A percentile compares a stretch with the other conserved stretches of the same genome.
These are phyloP conservation scores for Halyomorpha halys DNA, from an alignment of 1,140 invertebrate species.

Conservation along the genomic window DNA sequence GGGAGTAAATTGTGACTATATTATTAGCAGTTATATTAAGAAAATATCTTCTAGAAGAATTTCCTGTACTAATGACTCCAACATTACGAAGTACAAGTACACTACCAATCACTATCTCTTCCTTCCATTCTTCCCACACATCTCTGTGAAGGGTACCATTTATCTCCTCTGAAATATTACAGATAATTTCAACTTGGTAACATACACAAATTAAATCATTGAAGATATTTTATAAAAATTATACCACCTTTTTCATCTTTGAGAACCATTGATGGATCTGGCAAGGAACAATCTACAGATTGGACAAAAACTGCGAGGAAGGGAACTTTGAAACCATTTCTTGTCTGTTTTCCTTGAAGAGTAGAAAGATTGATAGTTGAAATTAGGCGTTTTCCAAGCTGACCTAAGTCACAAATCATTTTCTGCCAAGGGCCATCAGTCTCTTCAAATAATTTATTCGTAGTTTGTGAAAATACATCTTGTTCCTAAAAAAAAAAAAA, in stretches of 20 bases:
- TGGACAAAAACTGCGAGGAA: slow-evolving; percentile 30
- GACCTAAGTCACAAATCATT: slow-evolving; percentile 25
- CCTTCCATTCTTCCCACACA: slow-evolving; percentile 30
- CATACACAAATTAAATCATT: no score
- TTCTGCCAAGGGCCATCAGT: slow-evolving; percentile 23
- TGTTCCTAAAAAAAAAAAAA: slow-evolving; percentile 13
- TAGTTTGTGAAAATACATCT: slow-evolving; percentile 23
- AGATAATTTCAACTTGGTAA: no score
- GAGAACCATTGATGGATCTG: slow-evolving; percentile 29
- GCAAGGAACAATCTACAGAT: slow-evolving; percentile 26
- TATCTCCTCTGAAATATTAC: slow-evolving; percentile 30
- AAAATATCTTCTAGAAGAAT: slow-evolving; percentile 27
- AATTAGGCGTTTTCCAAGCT: slow-evolving; percentile 12
- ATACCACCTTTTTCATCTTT: slow-evolving; percentile 29
- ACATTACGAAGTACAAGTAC: slow-evolving; percentile 30
- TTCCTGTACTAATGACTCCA: slow-evolving; percentile 28
- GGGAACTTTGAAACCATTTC: slow-evolving; percentile 28
- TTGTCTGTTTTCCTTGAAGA: slow-evolving; percentile 19
- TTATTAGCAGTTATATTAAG: slow-evolving; percentile 31
- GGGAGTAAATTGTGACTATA: slow-evolving; percentile 27
- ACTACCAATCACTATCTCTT: slow-evolving; percentile 27
- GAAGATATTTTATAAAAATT: not conserved
- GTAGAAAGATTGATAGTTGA: slow-evolving; percentile 26
- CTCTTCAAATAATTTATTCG: slow-evolving; percentile 25
- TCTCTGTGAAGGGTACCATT: slow-evolving; percentile 30